These are phyloP conservation scores for Todus mexicanus DNA, from an alignment of 2,797 vertebrate species.

Conservation along the genomic window DNA sequence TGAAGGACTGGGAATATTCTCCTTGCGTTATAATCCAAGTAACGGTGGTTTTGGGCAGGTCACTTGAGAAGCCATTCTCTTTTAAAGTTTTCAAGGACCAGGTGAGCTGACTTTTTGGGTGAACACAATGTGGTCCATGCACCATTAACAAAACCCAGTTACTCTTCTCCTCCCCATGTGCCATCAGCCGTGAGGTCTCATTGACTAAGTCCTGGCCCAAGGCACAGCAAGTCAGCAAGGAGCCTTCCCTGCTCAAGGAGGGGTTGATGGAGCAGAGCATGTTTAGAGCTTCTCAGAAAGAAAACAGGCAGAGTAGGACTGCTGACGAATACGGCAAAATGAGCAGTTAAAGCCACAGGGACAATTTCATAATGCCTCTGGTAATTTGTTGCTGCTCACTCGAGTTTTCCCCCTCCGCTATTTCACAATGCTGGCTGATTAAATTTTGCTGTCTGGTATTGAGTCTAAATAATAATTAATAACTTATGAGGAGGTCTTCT, in stretches of 20 bases:
- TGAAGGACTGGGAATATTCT: background rate
- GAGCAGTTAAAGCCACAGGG: background rate
- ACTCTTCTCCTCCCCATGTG: background rate
- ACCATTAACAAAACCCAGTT: background rate
- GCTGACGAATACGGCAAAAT: background rate
- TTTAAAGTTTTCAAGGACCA: background rate
- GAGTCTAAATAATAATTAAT: slow-evolving; percentile 56
- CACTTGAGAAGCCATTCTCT: background rate
- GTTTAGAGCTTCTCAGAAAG: background rate
- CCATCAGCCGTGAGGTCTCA: background rate
- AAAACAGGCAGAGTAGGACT: background rate
- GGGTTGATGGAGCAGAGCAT: background rate
- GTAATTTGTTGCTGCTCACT: background rate
- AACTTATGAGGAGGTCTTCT: slow-evolving; percentile 3
- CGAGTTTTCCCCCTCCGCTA: background rate
- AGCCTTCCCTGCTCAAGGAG: background rate
- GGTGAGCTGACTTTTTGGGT: background rate
- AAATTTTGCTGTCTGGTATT: slow-evolving; percentile 35
- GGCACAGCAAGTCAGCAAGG: background rate
- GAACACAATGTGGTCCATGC: background rate
- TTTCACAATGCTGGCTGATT: slow-evolving; percentile 8
- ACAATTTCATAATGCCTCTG: background rate
- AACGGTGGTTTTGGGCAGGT: accelerated
- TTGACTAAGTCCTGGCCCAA: accelerated
- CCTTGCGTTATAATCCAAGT: background rate